Percentiles rank a stretch among this genome's conserved stretches.
Evolutionary conservation across 1,140 invertebrate species (phyloP).

Genomic region (Drosophila sturtevanti): DNA sequence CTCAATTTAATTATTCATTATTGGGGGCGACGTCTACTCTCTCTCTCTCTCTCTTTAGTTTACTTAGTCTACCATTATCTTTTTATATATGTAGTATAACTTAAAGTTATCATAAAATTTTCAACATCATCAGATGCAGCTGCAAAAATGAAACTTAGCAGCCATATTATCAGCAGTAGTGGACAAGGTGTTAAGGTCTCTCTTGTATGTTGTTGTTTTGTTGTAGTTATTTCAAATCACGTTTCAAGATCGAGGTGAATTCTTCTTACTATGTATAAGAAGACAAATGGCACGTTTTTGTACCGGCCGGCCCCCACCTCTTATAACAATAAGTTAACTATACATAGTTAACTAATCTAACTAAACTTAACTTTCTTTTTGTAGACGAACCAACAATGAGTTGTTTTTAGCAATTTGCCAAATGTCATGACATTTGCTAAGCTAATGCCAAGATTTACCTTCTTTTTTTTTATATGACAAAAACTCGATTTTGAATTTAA

Average conservation of each 20-base stretch:
- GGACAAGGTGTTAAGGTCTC: slow-evolving; percentile 49
- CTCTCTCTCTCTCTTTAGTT: neutral
- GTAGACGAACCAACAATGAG: neutral
- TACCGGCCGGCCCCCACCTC: slow-evolving; percentile 7
- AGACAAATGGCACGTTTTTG: slow-evolving; percentile 60
- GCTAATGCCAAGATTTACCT: slow-evolving; percentile 1
- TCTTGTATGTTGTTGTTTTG: neutral
- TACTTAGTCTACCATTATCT: too few relatives aligned
- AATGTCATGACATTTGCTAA: slow-evolving; percentile 5
- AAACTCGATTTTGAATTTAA: slow-evolving; percentile 17
- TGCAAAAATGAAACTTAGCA: neutral
- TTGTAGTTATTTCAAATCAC: slow-evolving; percentile 53
- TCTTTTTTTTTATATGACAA: neutral
- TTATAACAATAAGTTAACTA: neutral
- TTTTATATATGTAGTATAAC: too few relatives aligned
- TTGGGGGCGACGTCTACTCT: neutral
- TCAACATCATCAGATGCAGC: neutral
- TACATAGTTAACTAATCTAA: slow-evolving; percentile 9
- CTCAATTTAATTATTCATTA: neutral
- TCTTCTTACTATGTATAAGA: slow-evolving; percentile 62
- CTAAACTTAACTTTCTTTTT: slow-evolving; percentile 34
- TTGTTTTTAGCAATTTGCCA: slow-evolving; percentile 2
- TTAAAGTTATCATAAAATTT: neutral
- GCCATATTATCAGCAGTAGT: neutral
- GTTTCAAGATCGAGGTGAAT: slow-evolving; percentile 82